A percentile compares a stretch with the other conserved stretches of the same genome.
Conservation (phyloP, 2,797 vertebrate species). For the Argya squamiceps region DNA sequence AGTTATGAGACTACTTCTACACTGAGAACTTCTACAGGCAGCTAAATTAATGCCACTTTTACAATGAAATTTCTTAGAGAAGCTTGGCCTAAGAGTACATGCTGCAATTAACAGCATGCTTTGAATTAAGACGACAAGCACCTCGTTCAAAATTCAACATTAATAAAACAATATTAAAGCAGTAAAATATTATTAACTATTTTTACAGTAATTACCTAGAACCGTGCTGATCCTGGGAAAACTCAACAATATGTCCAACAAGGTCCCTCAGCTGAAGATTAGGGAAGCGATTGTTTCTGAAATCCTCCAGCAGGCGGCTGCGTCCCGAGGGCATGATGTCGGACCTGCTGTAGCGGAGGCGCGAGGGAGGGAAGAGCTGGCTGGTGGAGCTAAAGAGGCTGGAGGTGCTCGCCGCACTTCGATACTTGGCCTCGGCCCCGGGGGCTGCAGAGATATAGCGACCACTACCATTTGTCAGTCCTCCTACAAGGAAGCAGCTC, state of each 20-base stretch:
- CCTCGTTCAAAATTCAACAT: background rate
- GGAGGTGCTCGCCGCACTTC: slow-evolving; percentile 88
- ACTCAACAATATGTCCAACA: slow-evolving; percentile 97
- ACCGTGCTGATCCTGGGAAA: slow-evolving; percentile 97
- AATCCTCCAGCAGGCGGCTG: slow-evolving; percentile 93
- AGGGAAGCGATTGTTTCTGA: slow-evolving; percentile 97
- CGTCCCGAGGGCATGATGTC: slow-evolving; percentile 97
- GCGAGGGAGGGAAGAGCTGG: slow-evolving; percentile 94
- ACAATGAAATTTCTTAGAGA: background rate
- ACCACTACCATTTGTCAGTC: slow-evolving; percentile 95
- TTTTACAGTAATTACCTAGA: slow-evolving; percentile 83
- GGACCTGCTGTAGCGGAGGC: slow-evolving; percentile 93
- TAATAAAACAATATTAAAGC: background rate
- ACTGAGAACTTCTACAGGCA: background rate
- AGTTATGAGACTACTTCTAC: background rate
- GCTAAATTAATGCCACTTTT: background rate
- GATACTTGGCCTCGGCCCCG: slow-evolving; percentile 95
- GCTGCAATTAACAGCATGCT: background rate
- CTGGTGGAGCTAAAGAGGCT: slow-evolving; percentile 97
- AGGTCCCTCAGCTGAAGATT: slow-evolving; percentile 96
- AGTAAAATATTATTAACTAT: background rate
- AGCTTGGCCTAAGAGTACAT: background rate
- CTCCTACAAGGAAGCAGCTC: slow-evolving; percentile 84
- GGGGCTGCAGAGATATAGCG: slow-evolving; percentile 97
- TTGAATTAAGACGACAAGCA: background rate